Conservation (phyloP, 1,140 invertebrate species). For the Eumeta japonica region DNA sequence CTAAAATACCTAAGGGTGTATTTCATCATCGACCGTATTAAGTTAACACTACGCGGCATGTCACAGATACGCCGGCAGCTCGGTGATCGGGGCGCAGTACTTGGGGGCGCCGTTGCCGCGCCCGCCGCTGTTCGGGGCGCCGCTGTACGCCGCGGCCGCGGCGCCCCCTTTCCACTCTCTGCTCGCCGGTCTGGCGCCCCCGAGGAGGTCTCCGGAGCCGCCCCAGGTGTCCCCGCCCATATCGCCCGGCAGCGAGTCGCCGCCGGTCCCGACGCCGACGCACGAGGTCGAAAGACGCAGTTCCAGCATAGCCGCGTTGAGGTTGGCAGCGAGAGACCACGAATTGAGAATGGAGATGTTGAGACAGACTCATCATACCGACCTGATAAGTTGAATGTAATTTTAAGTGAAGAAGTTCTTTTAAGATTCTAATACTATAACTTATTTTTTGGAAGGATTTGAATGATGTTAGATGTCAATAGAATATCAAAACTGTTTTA, state of each 20-base stretch:
- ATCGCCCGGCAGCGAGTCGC: constrained; percentile 47
- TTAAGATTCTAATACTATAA: neutral
- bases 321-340: constrained; percentile 90
- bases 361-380: constrained; percentile 72
- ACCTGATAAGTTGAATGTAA: constrained; percentile 71
- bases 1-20: no score
- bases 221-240: constrained; percentile 61
- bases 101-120: constrained; percentile 64
- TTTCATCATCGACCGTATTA: no score
- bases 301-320: constrained; percentile 85
- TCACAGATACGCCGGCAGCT: constrained; percentile 33
- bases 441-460: neutral
- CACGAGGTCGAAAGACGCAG: constrained; percentile 75
- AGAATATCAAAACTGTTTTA: neutral
- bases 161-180: constrained; percentile 83
- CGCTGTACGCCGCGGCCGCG: constrained; percentile 64
- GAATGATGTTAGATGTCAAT: neutral
- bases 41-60: no score
- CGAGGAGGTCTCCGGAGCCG: constrained; percentile 62
- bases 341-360: constrained; percentile 82
- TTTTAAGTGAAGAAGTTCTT: neutral
- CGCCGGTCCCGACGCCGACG: constrained; percentile 31
- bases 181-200: constrained; percentile 76
- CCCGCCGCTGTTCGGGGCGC: constrained; percentile 62
- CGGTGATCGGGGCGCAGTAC: constrained; percentile 55